Evolutionary conservation across 2,113 vertebrate species (phyloP), one percentile per base, ranked within the genome.

Genomic region (Thoracochromis brauschi): DNA sequence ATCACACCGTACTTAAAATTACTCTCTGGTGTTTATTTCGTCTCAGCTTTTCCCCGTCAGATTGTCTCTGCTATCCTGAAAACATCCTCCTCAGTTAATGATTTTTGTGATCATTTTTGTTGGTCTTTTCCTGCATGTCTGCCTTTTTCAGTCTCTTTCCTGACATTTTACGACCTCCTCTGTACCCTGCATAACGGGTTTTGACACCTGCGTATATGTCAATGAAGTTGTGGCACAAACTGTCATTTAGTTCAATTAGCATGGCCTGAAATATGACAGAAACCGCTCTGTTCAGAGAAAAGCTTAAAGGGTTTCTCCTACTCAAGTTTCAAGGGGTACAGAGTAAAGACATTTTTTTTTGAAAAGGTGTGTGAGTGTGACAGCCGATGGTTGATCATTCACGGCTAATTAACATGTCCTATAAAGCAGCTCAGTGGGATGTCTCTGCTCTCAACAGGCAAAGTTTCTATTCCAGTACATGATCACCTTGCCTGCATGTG

Each of bases 381-480:
- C 85, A 68, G 55, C 78, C 11, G 16, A 54, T 8, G 31, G 33
- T 14, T 49, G 40, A 29, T 87, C 8, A 24, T n/a, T 49, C 31
- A 26, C 31, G 2, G 8, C 71, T 49, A 21, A 58, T 75, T 45
- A 65, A 60, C 42, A 14, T 53, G 45, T 60, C 29, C 71, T 31
- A 53, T 60, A 68, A 88, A 91, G 11, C 63, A 45, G 57, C 81
- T 86, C 85, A 53, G 71, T 68, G 87, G 85, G 81, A 86, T 57
- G 54, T 19, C 87, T 80, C 90, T 85, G 4, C 84, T 91, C 91
- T 78, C 89, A 91, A 75, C 87, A 49, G 35, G 84, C 45, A 54
- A 63, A 40, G n/a, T 81, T 81, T 84, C 83, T 73, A 68, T 89
- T 88, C 88, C 86, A 87, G 65, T 85, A 80, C 85, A 58, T 19